phyloP scores from a whole-genome alignment of 2,888 invertebrate species.

The Germaria angustata region DNA sequence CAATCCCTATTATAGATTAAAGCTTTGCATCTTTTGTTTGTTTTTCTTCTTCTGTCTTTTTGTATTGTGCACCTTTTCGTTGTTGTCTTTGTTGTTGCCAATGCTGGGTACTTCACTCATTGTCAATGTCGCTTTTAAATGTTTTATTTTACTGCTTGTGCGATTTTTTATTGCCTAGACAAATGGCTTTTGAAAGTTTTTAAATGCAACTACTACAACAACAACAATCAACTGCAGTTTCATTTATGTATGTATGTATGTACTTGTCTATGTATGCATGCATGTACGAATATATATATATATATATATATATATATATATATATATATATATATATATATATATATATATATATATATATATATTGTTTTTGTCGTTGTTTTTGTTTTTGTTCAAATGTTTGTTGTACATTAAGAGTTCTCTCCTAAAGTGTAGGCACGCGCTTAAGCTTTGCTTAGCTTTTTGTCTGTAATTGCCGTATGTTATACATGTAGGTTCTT shows the following conservation, averaged over 20 bases:
- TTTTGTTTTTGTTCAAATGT: slow-evolving; percentile 34
- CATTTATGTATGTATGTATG: neutral
- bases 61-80: slow-evolving; percentile 4
- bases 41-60: neutral
- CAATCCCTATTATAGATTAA: slow-evolving; percentile 53
- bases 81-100: slow-evolving; percentile 14
- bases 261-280: too few relatives aligned
- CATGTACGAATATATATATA: too few relatives aligned
- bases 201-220: slow-evolving; percentile 38
- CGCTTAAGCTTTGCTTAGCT: slow-evolving; percentile 59
- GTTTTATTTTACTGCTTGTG: slow-evolving; percentile 55
- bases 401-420: slow-evolving; percentile 59
- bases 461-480: slow-evolving; percentile 24
- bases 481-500: slow-evolving; percentile 17
- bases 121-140: slow-evolving; percentile 68
- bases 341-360: too few relatives aligned
- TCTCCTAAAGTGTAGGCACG: slow-evolving; percentile 65
- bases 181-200: slow-evolving; percentile 61
- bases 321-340: too few relatives aligned
- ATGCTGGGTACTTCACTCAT: slow-evolving; percentile 55
- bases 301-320: too few relatives aligned
- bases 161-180: slow-evolving; percentile 65
- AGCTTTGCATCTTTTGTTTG: slow-evolving; percentile 37
- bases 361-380: neutral
- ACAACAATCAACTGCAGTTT: neutral